A percentile compares a stretch with the other conserved stretches of the same genome.
Evolutionary conservation across 2,888 invertebrate genomes (phyloP).

Genomic region (Liposcelis brunnea): DNA sequence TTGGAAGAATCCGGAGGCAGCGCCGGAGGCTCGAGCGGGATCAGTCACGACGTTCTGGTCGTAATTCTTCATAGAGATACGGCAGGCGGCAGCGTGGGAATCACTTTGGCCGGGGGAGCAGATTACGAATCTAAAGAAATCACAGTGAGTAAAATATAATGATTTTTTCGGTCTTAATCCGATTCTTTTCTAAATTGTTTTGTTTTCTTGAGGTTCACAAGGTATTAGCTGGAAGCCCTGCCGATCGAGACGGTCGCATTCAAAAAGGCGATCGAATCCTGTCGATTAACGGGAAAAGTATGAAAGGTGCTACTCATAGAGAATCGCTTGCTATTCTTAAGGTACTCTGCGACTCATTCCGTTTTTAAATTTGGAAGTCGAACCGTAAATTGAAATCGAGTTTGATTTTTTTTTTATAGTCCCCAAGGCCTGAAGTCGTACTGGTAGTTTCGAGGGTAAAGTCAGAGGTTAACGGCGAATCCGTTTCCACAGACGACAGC

Average conservation of each 20-base stretch:
- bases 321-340: conserved; percentile 77
- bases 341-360: conserved; percentile 31
- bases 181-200: conserved; percentile 3
- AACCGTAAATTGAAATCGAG: too few species aligned
- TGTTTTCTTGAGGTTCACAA: conserved; percentile 53
- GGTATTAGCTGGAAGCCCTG: conserved; percentile 68
- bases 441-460: conserved; percentile 49
- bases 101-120: conserved; percentile 73
- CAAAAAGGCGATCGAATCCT: conserved; percentile 75
- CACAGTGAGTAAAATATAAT: conserved; percentile 40
- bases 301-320: conserved; percentile 68
- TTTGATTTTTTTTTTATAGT: conserved; percentile 28
- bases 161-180: background rate
- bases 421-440: conserved; percentile 60
- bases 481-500: background rate
- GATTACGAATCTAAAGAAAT: conserved; percentile 87
- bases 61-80: conserved; percentile 48
- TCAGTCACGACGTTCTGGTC: conserved; percentile 35
- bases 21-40: conserved; percentile 4
- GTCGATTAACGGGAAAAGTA: conserved; percentile 72
- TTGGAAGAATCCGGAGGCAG: conserved; percentile 31
- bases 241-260: conserved; percentile 69
- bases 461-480: background rate
- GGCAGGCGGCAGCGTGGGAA: conserved; percentile 60
- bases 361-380: background rate